These are phyloP conservation scores for Tenthredo scrophulariae DNA, from an alignment of 2,888 invertebrate species.

Conservation along the genomic window DNA sequence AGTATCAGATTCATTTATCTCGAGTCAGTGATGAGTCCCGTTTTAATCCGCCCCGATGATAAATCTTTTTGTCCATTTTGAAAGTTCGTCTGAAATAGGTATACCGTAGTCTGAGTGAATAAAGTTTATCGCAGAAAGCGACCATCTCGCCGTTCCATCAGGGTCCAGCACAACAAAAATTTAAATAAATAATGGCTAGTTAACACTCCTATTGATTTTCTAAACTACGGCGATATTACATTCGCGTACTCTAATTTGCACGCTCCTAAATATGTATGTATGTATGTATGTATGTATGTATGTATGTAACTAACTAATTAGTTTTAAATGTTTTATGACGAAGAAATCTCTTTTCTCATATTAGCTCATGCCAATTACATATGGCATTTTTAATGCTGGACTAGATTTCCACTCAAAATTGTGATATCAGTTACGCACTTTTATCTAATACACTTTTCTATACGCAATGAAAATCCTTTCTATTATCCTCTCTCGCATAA, in stretches of 20 bases:
- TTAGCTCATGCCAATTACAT: background rate
- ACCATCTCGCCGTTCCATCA: slow-evolving; percentile 3
- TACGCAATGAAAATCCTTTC: slow-evolving; percentile 41
- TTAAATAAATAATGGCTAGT: slow-evolving; percentile 43
- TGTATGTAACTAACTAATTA: slow-evolving; percentile 50
- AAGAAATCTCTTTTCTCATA: slow-evolving; percentile 1
- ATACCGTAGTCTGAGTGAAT: background rate
- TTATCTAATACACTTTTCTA: background rate
- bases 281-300: slow-evolving; percentile 46
- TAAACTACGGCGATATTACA: slow-evolving; percentile 52
- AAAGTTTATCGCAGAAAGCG: background rate
- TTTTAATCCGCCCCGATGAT: background rate
- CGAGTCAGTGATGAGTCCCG: background rate
- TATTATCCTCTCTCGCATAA: slow-evolving; percentile 8
- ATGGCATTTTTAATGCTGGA: slow-evolving; percentile 22
- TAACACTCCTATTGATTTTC: slow-evolving; percentile 42
- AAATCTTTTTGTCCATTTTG: background rate
- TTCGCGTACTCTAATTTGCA: slow-evolving; percentile 48
- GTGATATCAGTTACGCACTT: slow-evolving; percentile 42
- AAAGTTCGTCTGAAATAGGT: background rate
- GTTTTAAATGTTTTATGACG: slow-evolving; percentile 23
- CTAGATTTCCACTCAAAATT: slow-evolving; percentile 32
- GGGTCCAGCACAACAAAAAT: slow-evolving; percentile 41
- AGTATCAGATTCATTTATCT: background rate
- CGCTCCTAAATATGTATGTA: slow-evolving; percentile 37